A percentile compares a stretch with the other conserved stretches of the same genome.
These are phyloP conservation scores for Mesopsocus fuscifrons DNA, from an alignment of 2,888 invertebrate species.

Conservation along the genomic window DNA sequence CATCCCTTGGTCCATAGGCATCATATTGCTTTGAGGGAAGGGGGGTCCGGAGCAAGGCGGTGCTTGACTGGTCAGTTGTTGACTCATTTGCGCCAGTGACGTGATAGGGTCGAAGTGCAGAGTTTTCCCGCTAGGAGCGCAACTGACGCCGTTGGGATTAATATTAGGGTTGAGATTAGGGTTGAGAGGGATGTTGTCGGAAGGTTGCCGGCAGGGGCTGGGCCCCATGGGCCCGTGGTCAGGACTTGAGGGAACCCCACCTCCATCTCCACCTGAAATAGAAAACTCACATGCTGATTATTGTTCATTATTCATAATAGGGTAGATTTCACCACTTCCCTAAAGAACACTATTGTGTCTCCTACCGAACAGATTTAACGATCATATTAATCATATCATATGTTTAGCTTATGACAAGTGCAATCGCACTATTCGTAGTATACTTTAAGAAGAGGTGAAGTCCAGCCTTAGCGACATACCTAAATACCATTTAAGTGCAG, in stretches of 20 bases:
- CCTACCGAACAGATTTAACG: too few species aligned
- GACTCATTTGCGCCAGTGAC: conserved; percentile 86
- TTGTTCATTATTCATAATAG: too few species aligned
- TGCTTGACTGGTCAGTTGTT: conserved; percentile 54
- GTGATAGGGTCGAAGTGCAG: conserved; percentile 82
- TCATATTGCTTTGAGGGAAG: neutral
- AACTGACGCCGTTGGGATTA: conserved; percentile 20
- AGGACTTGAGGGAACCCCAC: conserved; percentile 38
- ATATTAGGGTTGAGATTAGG: conserved; percentile 20
- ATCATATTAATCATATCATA: too few species aligned
- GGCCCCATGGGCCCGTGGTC: conserved; percentile 27
- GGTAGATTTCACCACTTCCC: too few species aligned
- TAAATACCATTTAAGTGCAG: too few species aligned
- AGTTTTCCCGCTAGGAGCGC: conserved; percentile 24
- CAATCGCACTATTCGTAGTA: too few species aligned
- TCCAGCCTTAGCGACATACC: too few species aligned
- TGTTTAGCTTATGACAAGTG: too few species aligned
- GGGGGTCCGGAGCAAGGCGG: conserved; percentile 7
- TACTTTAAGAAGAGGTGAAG: too few species aligned
- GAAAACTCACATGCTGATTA: too few species aligned
- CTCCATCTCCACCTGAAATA: conserved; percentile 18
- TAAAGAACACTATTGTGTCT: too few species aligned
- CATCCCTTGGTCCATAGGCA: neutral
- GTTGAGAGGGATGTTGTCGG: conserved; percentile 25
- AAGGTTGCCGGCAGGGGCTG: conserved; percentile 14